Conservation (phyloP, 2,888 invertebrate genomes). For the Noctuana brunneofusca region DNA sequence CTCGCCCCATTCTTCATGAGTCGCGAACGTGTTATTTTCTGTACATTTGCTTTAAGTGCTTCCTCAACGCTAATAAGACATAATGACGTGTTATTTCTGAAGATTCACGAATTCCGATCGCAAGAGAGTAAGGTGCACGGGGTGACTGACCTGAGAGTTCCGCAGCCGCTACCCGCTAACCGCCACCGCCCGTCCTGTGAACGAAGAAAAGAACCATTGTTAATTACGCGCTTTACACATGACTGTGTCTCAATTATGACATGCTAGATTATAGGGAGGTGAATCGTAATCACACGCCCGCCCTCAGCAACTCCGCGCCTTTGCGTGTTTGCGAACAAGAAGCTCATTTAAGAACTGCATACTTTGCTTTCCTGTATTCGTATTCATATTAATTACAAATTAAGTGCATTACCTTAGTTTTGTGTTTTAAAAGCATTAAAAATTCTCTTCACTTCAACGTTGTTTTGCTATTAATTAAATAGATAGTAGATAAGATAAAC, state of each 20-base stretch:
- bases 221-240: constrained; percentile 65
- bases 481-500: too few relatives aligned
- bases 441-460: background rate
- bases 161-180: constrained; percentile 63
- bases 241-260: constrained; percentile 64
- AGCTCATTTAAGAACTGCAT: constrained; percentile 1
- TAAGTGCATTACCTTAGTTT: background rate
- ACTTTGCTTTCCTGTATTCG: constrained; percentile 5
- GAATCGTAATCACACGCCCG: constrained; percentile 57
- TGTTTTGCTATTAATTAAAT: background rate
- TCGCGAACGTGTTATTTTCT: constrained; percentile 70
- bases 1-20: constrained; percentile 60
- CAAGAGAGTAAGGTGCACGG: constrained; percentile 59
- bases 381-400: background rate
- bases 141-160: constrained; percentile 75
- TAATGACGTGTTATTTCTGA: constrained; percentile 79
- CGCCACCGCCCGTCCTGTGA: constrained; percentile 67
- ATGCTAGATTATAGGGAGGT: constrained; percentile 59
- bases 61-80: constrained; percentile 76
- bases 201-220: constrained; percentile 65
- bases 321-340: constrained; percentile 43
- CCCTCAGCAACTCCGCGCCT: constrained; percentile 43
- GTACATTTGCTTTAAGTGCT: constrained; percentile 75
- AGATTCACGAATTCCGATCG: constrained; percentile 78
- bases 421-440: background rate